Evolutionary conservation across 2,797 vertebrate species (phyloP), one percentile per base, ranked within the genome.

Genomic region (Sparidentex hasta): DNA sequence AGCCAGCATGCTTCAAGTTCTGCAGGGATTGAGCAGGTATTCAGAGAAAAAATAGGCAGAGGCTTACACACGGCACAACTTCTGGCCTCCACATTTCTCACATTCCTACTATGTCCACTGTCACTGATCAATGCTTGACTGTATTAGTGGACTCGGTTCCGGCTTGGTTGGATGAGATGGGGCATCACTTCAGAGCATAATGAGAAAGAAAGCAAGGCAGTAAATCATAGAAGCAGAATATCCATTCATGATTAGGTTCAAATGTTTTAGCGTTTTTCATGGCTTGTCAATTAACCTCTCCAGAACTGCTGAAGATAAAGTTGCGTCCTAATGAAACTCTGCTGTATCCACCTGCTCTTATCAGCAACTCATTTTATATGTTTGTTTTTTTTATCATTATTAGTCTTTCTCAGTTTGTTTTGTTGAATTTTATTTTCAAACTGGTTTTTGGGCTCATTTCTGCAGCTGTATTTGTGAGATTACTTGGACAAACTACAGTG

Each of bases 81-180:
- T 59, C 76, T 63, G 46, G 69, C 33, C 20, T 46, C 51, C 20
- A 27, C 46, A n/a, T 57, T 62, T 46, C 21, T 33, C 47, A 25
- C 33, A 52, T 27, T 52, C 57, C 17, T 41, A n/a, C 51, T 27
- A 27, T 16, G 12, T 29, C 48, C 5, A 27, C 46, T 59, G n/a
- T 61, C 56, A 23, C 9, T 25, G 33, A 29, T 51, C 20, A 43
- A 2, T 21, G 20, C 64, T 66, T 7, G 38, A 41, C 59, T 51
- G 23, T 9, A 2, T 17, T 1, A 20, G 44, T 20, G 1, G 17
- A 41, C 27, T 41, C 8, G 13, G n/a, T 43, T 11, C 25, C 14
- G 27, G 18, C 23, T 21, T 46, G 14, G 1, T 21, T 21, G n/a
- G 50, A 52, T 4, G 11, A 8, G 14, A 44, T 44, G 12, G 12